phyloP scores from a whole-genome alignment of 2,888 invertebrate species.

The Mystacides longicornis region DNA sequence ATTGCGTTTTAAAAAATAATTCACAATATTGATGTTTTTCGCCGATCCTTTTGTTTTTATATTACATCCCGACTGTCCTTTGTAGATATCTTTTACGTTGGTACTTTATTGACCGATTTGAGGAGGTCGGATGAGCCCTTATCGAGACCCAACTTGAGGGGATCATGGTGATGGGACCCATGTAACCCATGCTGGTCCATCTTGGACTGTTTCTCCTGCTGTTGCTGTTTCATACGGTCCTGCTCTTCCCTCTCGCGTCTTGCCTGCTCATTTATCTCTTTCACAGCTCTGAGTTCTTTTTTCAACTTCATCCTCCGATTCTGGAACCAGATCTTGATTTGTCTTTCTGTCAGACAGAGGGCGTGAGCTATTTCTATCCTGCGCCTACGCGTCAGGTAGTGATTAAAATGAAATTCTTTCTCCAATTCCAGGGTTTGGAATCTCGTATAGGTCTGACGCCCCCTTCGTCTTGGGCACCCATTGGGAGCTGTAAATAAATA shows the following conservation, averaged over 20 bases:
- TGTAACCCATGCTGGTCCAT: conserved; percentile 62
- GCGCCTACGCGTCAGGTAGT: conserved; percentile 91
- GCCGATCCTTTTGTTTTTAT: too few species aligned
- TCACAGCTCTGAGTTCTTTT: conserved; percentile 89
- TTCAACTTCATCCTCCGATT: conserved; percentile 95
- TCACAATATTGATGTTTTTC: not conserved
- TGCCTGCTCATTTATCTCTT: conserved; percentile 92
- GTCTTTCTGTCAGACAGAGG: conserved; percentile 90
- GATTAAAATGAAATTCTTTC: conserved; percentile 98
- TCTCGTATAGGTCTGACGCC: conserved; percentile 95
- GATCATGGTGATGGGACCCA: conserved; percentile 65
- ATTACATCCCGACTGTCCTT: conserved; percentile 12
- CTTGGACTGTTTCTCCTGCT: conserved; percentile 78
- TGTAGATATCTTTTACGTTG: conserved; percentile 54
- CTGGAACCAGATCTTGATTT: conserved; percentile 97
- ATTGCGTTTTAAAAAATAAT: conserved; percentile 4
- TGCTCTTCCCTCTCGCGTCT: conserved; percentile 85
- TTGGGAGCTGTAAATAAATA: conserved; percentile 74
- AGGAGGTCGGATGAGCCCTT: conserved; percentile 68
- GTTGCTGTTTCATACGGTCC: conserved; percentile 85
- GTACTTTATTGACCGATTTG: conserved; percentile 70
- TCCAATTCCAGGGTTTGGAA: conserved; percentile 97
- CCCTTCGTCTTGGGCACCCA: conserved; percentile 88
- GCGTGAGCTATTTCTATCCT: conserved; percentile 97
- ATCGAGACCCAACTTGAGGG: conserved; percentile 66